Evolutionary conservation across 2,888 invertebrate species (phyloP).

Genomic region (Ceratothoa steindachneri): DNA sequence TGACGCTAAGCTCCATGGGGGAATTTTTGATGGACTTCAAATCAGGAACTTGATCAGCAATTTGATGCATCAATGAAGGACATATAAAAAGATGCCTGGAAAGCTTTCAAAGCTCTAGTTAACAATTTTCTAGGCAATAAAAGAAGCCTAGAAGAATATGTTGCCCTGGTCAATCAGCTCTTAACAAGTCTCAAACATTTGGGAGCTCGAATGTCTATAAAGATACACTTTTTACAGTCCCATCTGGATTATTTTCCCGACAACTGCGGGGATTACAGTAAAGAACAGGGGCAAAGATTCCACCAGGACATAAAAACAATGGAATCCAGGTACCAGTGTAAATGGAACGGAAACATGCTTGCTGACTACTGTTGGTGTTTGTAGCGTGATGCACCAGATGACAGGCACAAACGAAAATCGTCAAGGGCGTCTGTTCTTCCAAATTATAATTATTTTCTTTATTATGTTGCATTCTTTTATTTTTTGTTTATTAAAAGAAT

Average conservation of each 20-base stretch:
- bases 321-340: slow-evolving; percentile 51
- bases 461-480: too few relatives aligned
- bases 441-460: too few relatives aligned
- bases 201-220: slow-evolving; percentile 51
- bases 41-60: too few relatives aligned
- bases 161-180: neutral
- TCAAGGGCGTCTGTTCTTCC: too few relatives aligned
- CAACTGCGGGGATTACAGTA: slow-evolving; percentile 51
- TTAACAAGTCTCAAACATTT: neutral
- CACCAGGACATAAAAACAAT: slow-evolving; percentile 52
- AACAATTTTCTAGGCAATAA: slow-evolving; percentile 1
- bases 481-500: too few relatives aligned
- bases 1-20: neutral
- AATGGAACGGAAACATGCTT: slow-evolving; percentile 50
- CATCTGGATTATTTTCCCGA: slow-evolving; percentile 52
- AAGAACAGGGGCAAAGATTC: slow-evolving; percentile 53
- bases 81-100: neutral
- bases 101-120: neutral
- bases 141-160: neutral
- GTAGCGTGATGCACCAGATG: neutral
- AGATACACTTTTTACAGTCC: slow-evolving; percentile 52
- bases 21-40: neutral
- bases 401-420: neutral
- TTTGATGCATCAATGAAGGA: neutral
- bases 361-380: slow-evolving; percentile 52